phyloP scores from a whole-genome alignment of 1,140 invertebrate species.

The Paralvinella palmiformis region DNA sequence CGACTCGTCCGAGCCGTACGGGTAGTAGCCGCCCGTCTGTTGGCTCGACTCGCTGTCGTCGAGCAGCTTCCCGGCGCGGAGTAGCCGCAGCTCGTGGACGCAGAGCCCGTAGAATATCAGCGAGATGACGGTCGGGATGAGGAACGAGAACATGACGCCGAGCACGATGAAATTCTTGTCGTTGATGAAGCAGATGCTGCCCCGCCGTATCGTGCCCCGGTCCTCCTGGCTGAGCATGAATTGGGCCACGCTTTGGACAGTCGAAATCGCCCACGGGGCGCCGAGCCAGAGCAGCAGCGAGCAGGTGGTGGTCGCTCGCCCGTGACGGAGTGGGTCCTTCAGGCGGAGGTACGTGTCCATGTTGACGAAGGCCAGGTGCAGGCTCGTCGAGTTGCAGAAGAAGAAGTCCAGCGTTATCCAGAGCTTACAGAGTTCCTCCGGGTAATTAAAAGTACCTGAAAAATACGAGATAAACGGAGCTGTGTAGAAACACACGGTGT shows the following conservation, averaged over 20 bases:
- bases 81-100: neutral
- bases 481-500: no score
- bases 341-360: slow-evolving; percentile 17
- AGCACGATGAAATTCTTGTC: slow-evolving; percentile 17
- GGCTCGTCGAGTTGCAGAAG: slow-evolving; percentile 13
- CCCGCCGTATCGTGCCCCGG: neutral
- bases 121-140: slow-evolving; percentile 6
- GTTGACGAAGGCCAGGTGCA: slow-evolving; percentile 15
- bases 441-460: slow-evolving; percentile 7
- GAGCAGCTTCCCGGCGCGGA: neutral
- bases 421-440: slow-evolving; percentile 13
- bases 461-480: no score
- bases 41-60: neutral
- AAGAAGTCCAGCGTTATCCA: slow-evolving; percentile 15
- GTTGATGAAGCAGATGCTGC: slow-evolving; percentile 14
- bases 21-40: neutral
- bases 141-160: slow-evolving; percentile 10
- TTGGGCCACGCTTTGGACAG: slow-evolving; percentile 7
- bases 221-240: slow-evolving; percentile 18
- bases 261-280: slow-evolving; percentile 13
- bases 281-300: slow-evolving; percentile 11
- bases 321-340: slow-evolving; percentile 6
- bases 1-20: neutral
- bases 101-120: slow-evolving; percentile 2
- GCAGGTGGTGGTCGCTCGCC: neutral